Conservation (phyloP, 2,797 vertebrate species). For the Sebastes nivosus region DNA sequence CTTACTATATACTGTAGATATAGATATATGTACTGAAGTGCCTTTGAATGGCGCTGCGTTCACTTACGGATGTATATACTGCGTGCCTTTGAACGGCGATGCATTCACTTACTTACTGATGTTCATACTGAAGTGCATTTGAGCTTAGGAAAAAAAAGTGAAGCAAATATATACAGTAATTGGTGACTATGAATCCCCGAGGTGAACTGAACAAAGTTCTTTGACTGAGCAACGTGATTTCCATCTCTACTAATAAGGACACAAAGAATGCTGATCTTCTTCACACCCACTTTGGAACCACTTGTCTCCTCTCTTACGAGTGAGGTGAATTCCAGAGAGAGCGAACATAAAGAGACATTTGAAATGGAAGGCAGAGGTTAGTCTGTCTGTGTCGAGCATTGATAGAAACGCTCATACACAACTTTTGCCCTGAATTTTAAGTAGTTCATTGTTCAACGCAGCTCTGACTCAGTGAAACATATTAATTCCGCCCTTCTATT, state of each 20-base stretch:
- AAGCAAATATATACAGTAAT: background rate
- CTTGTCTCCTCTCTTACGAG: background rate
- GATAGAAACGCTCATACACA: background rate
- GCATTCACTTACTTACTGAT: background rate
- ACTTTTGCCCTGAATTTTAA: conserved; percentile 3
- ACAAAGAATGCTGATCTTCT: background rate
- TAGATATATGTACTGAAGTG: background rate
- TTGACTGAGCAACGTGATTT: background rate
- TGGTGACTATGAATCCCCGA: background rate
- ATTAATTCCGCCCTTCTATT: background rate
- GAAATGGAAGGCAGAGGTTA: background rate
- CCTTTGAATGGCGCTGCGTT: background rate
- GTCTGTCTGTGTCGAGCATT: background rate
- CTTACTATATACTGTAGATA: no score
- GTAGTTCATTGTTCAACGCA: background rate
- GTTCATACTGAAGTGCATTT: background rate
- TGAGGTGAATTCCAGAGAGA: background rate
- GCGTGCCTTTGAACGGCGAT: background rate
- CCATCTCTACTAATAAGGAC: background rate
- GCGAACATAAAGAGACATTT: background rate
- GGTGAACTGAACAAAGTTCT: background rate
- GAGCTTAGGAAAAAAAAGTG: background rate
- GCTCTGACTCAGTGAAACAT: background rate
- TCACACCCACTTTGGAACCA: background rate
- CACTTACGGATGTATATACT: no score